phyloP scores from a whole-genome alignment of 2,113 vertebrate genomes.

The Pelecanoides urinatrix region DNA sequence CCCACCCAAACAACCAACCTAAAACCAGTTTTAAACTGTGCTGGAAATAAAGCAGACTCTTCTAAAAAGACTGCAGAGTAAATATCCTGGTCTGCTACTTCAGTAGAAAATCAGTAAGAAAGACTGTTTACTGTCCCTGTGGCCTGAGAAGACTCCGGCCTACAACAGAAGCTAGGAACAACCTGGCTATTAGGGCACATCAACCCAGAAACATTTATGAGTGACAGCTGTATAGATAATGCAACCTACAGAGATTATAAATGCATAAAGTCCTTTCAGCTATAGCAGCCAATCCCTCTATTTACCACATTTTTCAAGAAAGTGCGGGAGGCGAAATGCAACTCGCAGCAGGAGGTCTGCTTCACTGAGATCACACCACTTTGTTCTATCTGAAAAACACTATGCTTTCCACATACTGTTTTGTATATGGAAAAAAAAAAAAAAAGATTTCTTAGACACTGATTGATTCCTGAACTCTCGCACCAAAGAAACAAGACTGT shows the following conservation, averaged over 20 bases:
- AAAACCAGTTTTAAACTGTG: background rate
- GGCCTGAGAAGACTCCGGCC: background rate
- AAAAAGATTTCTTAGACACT: fast-evolving
- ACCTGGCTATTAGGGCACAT: background rate
- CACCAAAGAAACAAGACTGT: background rate
- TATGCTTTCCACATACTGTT: background rate
- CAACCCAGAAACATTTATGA: background rate
- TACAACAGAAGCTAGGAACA: background rate
- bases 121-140: background rate
- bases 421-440: background rate
- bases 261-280: background rate
- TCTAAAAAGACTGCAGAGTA: background rate
- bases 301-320: background rate
- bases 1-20: background rate
- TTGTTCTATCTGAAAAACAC: background rate
- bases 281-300: background rate
- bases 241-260: background rate
- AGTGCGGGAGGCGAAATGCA: background rate
- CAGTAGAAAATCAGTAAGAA: background rate
- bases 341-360: background rate
- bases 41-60: background rate
- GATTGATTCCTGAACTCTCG: background rate
- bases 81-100: background rate
- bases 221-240: background rate
- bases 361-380: background rate